A percentile compares a stretch with the other conserved stretches of the same genome.
phyloP scores from a whole-genome alignment of 2,888 invertebrate genomes.

The Amphiduros pacificus region DNA sequence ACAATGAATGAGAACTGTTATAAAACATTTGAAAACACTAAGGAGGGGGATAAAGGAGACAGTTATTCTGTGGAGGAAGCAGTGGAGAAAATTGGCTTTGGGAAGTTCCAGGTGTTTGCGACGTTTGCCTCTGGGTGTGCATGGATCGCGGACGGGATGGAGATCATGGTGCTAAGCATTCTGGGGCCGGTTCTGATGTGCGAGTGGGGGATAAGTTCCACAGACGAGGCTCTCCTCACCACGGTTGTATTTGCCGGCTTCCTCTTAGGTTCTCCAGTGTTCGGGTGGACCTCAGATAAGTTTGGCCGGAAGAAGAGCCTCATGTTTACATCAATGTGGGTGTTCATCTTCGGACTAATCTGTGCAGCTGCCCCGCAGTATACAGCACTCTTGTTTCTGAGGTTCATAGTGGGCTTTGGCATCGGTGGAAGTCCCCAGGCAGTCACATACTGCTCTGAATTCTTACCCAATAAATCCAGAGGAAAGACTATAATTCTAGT shows the following conservation, averaged over 20 bases:
- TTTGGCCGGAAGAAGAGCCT: constrained; percentile 12
- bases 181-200: constrained; percentile 20
- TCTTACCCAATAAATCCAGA: constrained; percentile 1
- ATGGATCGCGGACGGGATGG: constrained; percentile 28
- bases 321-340: background rate
- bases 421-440: constrained; percentile 6
- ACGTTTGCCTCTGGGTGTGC: constrained; percentile 10
- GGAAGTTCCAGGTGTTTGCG: constrained; percentile 42
- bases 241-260: constrained; percentile 24
- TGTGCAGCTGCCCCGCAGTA: constrained; percentile 2
- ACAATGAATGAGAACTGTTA: too few relatives aligned
- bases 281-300: constrained; percentile 18
- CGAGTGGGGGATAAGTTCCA: constrained; percentile 13
- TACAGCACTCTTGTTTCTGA: background rate
- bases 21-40: too few relatives aligned
- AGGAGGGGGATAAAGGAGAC: too few relatives aligned
- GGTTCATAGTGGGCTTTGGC: constrained; percentile 4
- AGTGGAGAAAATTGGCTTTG: constrained; percentile 49
- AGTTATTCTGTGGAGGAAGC: constrained; percentile 49
- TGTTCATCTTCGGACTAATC: background rate
- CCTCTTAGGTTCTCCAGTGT: constrained; percentile 19
- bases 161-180: constrained; percentile 25
- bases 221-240: constrained; percentile 20
- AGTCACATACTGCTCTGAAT: constrained; percentile 7
- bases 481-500: background rate